Evolutionary conservation across 2,888 invertebrate species (phyloP).

Genomic region (Pilophorus perplexus): DNA sequence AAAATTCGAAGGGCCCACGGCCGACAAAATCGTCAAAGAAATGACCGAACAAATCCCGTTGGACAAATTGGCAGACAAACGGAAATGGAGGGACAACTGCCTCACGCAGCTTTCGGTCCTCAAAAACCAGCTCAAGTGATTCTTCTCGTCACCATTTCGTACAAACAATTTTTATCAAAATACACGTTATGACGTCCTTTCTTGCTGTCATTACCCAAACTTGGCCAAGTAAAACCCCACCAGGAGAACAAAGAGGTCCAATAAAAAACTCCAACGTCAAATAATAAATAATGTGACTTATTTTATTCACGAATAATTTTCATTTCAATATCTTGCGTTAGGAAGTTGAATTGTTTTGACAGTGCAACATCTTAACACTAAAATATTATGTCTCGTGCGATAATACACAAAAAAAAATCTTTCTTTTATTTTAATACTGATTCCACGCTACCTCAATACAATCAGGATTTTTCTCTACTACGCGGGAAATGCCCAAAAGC

Average conservation of each 20-base stretch:
- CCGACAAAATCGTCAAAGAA: constrained; percentile 67
- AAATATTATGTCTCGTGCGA: constrained; percentile 22
- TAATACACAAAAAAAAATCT: constrained; percentile 17
- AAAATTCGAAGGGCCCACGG: constrained; percentile 67
- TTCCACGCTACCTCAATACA: constrained; percentile 12
- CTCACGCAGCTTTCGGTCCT: constrained; percentile 75
- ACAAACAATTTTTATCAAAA: no score
- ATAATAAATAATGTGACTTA: constrained; percentile 24
- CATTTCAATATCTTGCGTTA: background rate
- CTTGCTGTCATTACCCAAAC: no score
- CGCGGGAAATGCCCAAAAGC: no score
- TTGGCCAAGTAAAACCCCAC: no score
- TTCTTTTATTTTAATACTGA: constrained; percentile 22
- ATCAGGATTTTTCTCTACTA: no score
- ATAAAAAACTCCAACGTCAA: background rate
- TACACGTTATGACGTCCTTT: no score
- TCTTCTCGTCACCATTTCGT: no score
- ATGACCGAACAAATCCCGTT: constrained; percentile 69
- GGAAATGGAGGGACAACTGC: constrained; percentile 80
- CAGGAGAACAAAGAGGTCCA: no score
- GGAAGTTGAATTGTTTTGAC: constrained; percentile 18
- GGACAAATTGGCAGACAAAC: constrained; percentile 68
- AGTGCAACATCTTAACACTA: constrained; percentile 29
- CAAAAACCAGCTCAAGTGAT: constrained; percentile 61
- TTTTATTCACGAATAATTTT: constrained; percentile 1